A percentile compares a stretch with the other conserved stretches of the same genome.
Evolutionary conservation across 2,888 invertebrate genomes (phyloP).

Genomic region (Eristalis pertinax): DNA sequence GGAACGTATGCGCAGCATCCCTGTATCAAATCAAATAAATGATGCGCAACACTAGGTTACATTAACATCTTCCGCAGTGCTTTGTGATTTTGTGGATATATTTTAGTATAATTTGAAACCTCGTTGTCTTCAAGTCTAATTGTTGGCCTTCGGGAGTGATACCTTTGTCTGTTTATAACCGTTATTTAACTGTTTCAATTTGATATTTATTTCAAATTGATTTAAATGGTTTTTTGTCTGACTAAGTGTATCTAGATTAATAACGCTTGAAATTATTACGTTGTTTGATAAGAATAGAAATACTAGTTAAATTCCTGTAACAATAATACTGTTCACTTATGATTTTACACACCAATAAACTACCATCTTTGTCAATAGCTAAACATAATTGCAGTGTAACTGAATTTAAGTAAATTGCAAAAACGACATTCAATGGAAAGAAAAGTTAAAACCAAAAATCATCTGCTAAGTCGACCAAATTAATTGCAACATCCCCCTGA

Average conservation of each 20-base stretch:
- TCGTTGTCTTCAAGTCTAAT: slow-evolving; percentile 40
- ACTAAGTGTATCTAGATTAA: not conserved
- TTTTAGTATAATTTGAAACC: slow-evolving; percentile 56
- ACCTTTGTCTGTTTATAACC: slow-evolving; percentile 25
- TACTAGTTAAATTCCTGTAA: not conserved
- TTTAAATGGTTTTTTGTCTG: slow-evolving; percentile 28
- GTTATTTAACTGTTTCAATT: slow-evolving; percentile 61
- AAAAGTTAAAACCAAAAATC: slow-evolving; percentile 48
- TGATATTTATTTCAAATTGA: slow-evolving; percentile 44
- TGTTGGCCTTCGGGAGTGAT: slow-evolving; percentile 16
- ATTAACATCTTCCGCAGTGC: slow-evolving; percentile 38
- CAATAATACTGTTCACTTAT: not conserved
- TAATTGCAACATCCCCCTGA: slow-evolving; percentile 65
- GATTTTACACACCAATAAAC: slow-evolving; percentile 19
- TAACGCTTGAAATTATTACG: not conserved
- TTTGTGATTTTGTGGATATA: slow-evolving; percentile 10
- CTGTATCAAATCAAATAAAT: slow-evolving; percentile 9
- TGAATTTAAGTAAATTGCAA: slow-evolving; percentile 32
- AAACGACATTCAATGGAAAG: slow-evolving; percentile 35
- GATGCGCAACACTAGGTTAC: slow-evolving; percentile 46
- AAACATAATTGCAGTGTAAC: slow-evolving; percentile 17
- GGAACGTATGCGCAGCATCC: slow-evolving; percentile 62
- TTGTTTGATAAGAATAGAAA: not conserved
- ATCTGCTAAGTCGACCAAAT: slow-evolving; percentile 58
- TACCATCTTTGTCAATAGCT: slow-evolving; percentile 32